phyloP scores from a whole-genome alignment of 2,797 vertebrate species.

The Chelidonichthys spinosus region DNA sequence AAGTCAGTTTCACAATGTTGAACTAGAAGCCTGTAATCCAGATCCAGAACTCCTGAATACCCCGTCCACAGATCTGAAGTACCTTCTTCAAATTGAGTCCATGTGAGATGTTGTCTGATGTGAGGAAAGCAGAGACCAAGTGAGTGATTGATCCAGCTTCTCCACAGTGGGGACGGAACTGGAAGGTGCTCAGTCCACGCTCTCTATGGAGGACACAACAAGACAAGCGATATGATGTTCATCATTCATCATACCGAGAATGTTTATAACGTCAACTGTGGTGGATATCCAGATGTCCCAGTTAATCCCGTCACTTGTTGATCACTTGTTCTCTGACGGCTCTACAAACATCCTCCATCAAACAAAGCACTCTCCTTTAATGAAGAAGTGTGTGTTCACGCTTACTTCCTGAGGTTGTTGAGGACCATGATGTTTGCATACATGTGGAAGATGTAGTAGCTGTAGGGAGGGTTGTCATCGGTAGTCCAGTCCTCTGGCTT shows the following conservation, averaged over 20 bases:
- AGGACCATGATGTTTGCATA: constrained; percentile 98
- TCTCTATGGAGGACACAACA: constrained; percentile 81
- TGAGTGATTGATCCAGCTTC: constrained; percentile 98
- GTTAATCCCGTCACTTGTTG: constrained; percentile 6
- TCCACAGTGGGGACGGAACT: constrained; percentile 96
- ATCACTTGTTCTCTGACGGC: neutral
- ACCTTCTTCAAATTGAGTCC: constrained; percentile 98
- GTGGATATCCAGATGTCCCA: neutral
- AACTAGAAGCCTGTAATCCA: neutral
- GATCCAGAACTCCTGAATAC: neutral
- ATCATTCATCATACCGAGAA: neutral
- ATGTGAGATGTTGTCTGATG: constrained; percentile 96
- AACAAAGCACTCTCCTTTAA: constrained; percentile 2
- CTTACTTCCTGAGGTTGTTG: constrained; percentile 95
- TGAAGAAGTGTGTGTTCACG: constrained; percentile 1
- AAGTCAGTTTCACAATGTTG: neutral
- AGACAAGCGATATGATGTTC: neutral
- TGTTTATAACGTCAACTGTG: constrained; percentile 3
- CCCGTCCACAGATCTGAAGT: constrained; percentile 6
- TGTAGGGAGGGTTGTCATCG: constrained; percentile 95
- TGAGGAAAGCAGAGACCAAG: constrained; percentile 94
- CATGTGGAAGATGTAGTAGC: constrained; percentile 98
- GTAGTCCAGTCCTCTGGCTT: constrained; percentile 92
- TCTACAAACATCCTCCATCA: constrained; percentile 5
- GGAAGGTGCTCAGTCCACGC: constrained; percentile 92